These are phyloP conservation scores for Synanthedon myopaeformis DNA, from an alignment of 2,888 invertebrate species.

Conservation along the genomic window DNA sequence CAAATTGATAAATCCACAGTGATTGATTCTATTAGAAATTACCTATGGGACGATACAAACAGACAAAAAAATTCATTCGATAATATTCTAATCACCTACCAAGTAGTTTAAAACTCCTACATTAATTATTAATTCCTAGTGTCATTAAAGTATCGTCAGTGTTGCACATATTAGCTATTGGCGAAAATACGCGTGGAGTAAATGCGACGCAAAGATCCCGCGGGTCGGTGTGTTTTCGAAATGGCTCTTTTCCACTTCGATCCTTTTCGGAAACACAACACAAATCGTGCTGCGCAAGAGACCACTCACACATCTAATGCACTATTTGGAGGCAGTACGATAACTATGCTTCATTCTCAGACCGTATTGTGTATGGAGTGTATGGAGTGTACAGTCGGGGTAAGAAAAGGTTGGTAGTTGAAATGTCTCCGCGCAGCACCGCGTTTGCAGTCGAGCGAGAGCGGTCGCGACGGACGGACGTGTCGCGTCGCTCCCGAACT, in stretches of 20 bases:
- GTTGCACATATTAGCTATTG: constrained; percentile 40
- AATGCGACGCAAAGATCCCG: constrained; percentile 60
- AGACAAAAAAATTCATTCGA: constrained; percentile 57
- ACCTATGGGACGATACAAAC: constrained; percentile 41
- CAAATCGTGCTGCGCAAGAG: constrained; percentile 72
- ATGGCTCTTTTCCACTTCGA: constrained; percentile 87
- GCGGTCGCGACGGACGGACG: constrained; percentile 12
- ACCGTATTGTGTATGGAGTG: neutral
- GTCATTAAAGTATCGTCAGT: constrained; percentile 42
- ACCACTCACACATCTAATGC: constrained; percentile 5
- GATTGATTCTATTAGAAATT: constrained; percentile 46
- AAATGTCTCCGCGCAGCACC: constrained; percentile 25
- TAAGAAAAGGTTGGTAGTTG: no score
- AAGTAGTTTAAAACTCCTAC: constrained; percentile 36
- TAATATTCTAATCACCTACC: constrained; percentile 53
- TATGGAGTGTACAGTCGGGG: no score
- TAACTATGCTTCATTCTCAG: constrained; percentile 6
- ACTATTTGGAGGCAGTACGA: constrained; percentile 21
- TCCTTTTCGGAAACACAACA: constrained; percentile 90
- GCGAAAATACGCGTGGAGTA: constrained; percentile 30
- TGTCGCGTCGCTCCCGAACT: constrained; percentile 13
- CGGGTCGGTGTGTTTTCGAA: constrained; percentile 86
- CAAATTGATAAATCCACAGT: constrained; percentile 54
- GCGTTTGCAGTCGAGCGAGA: constrained; percentile 51
- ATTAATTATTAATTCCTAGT: constrained; percentile 27